Evolutionary conservation across 2,888 invertebrate genomes (phyloP), one percentile per base, ranked within the genome.

Genomic region (Zygaena filipendulae): DNA sequence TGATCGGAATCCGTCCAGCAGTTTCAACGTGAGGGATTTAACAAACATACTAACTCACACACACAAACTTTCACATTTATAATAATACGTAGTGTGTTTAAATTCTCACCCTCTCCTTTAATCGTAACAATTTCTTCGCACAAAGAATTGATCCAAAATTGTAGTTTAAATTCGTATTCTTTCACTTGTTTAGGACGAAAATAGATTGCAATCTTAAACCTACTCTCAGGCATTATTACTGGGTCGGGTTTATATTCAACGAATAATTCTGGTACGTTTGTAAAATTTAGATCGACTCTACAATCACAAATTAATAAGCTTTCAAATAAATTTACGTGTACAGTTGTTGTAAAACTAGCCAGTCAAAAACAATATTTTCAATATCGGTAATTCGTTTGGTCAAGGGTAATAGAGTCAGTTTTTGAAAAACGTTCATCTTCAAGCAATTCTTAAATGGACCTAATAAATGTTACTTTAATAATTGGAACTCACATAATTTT

Each of bases 141-240:
- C 12, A 79, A 52, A 4, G 82, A 82, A 46, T 85, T 82, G 0
- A 85, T 64, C 46, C 67, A 68, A 49, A 87, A 83, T 24, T 64
- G 55, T 11, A 86, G 36, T 22, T 62, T 70, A 23, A 82, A 79
- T 32, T 68, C 64, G 39, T 85, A 85, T 28, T 59, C 52, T 25
- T 60, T 64, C 4, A 74, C 63, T 46, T 77, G 69, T 31, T 69
- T 68, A 0, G 87, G 87, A 33, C 80, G 79, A 40, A 87, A 87
- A 45, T 55, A 69, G 27, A 87, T 71, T 1, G 69, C 47, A 30
- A 87, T 67, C 38, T 64, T 64, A 16, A 69, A 40, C n/a, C 63
- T 58, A 32, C 59, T 53, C 3, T 64, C 63, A 1, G 82, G 62
- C n/a, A 50, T 44, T 22, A 87, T 55, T 9, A 51, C 52, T 8